Conservation (phyloP, 2,113 vertebrate species). For the Dascyllus trimaculatus region DNA sequence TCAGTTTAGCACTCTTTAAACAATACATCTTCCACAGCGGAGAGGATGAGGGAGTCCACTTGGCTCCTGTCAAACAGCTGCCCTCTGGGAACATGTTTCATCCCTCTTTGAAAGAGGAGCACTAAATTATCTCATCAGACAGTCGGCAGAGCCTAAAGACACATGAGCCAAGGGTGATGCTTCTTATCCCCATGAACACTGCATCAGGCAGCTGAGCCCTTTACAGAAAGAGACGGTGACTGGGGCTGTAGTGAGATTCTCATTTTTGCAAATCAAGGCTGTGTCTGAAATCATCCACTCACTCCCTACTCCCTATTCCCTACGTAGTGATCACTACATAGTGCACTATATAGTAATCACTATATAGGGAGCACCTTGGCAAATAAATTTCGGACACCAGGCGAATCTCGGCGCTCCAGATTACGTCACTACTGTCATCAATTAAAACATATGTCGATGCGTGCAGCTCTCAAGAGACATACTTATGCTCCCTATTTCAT, state of each 20-base stretch:
- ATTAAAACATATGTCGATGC: no score
- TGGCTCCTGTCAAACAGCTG: background rate
- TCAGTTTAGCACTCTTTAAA: constrained; percentile 24
- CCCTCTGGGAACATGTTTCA: constrained; percentile 11
- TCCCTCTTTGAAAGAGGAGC: constrained; percentile 17
- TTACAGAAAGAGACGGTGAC: background rate
- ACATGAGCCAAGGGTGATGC: background rate
- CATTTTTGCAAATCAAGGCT: background rate
- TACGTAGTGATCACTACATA: no score
- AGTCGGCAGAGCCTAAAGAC: background rate
- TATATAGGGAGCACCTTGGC: no score
- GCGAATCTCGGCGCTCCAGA: no score
- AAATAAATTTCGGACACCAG: no score
- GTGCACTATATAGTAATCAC: no score
- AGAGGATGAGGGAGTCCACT: background rate
- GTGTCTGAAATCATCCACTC: no score
- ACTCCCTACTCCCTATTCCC: no score
- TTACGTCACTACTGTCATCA: no score
- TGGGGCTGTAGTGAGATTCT: background rate
- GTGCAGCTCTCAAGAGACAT: no score
- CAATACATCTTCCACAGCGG: background rate
- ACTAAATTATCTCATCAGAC: constrained; percentile 8
- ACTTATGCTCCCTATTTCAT: no score
- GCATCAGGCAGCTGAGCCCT: background rate
- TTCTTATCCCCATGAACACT: background rate